Conservation (phyloP, 2,888 invertebrate genomes). For the Lochmaea capreae region DNA sequence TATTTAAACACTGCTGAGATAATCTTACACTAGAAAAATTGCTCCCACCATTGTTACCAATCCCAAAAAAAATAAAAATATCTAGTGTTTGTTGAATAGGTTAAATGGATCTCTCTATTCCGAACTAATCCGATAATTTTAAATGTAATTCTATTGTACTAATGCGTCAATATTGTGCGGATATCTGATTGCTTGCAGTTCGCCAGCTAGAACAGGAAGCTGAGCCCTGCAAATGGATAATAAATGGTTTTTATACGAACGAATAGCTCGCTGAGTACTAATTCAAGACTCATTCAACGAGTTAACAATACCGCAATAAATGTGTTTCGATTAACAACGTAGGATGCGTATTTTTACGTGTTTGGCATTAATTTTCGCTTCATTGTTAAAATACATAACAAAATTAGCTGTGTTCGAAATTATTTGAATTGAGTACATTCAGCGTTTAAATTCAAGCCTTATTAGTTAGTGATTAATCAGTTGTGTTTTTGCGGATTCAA, state of each 20-base stretch:
- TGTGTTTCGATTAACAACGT: background rate
- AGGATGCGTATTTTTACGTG: background rate
- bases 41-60: too few species aligned
- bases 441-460: too few species aligned
- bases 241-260: constrained; percentile 1
- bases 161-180: background rate
- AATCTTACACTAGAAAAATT: too few species aligned
- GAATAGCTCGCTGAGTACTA: constrained; percentile 1
- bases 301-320: background rate
- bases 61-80: too few species aligned
- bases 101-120: background rate
- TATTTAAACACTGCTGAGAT: too few species aligned
- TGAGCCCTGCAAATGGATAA: background rate
- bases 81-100: too few species aligned
- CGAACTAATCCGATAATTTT: background rate
- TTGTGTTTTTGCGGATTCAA: too few species aligned
- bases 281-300: background rate
- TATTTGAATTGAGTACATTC: too few species aligned
- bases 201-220: constrained; percentile 4
- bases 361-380: background rate
- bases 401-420: background rate
- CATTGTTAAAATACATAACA: background rate
- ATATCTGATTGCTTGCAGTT: constrained; percentile 5
- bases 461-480: too few species aligned
- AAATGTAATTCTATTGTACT: background rate